A percentile compares a stretch with the other conserved stretches of the same genome.
These are phyloP conservation scores for Epistrophe eligans DNA, from an alignment of 2,888 invertebrate genomes.

Conservation along the genomic window DNA sequence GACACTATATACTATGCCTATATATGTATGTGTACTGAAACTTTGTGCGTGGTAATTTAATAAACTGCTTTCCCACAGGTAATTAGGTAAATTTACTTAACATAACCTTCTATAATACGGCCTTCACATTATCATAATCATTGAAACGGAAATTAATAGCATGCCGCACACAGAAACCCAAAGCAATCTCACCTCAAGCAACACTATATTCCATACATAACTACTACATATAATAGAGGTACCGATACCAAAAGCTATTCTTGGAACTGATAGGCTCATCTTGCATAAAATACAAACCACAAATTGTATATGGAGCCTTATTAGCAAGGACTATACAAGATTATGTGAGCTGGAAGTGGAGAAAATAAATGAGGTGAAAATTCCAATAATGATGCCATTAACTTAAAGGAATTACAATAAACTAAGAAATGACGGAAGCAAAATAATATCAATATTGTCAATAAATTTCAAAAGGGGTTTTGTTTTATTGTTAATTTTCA, in stretches of 20 bases:
- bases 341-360: not conserved
- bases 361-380: constrained; percentile 66
- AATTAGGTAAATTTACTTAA: constrained; percentile 73
- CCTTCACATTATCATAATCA: constrained; percentile 68
- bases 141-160: constrained; percentile 73
- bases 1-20: not conserved
- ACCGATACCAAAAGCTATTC: constrained; percentile 16
- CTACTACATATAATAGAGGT: too few species aligned
- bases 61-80: constrained; percentile 72
- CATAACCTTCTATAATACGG: constrained; percentile 43
- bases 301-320: not conserved
- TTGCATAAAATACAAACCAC: constrained; percentile 53
- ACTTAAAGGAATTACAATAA: constrained; percentile 46
- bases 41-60: constrained; percentile 57
- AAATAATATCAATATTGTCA: not conserved
- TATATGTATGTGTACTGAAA: not conserved
- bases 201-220: not conserved
- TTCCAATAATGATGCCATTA: constrained; percentile 54
- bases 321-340: not conserved
- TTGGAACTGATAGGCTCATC: constrained; percentile 65
- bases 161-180: constrained; percentile 61
- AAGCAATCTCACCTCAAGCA: constrained; percentile 55
- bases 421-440: not conserved
- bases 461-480: not conserved
- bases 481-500: not conserved